Percentiles rank a stretch among this genome's conserved stretches.
Evolutionary conservation across 2,797 vertebrate species (phyloP).

Genomic region (Coluber constrictor): DNA sequence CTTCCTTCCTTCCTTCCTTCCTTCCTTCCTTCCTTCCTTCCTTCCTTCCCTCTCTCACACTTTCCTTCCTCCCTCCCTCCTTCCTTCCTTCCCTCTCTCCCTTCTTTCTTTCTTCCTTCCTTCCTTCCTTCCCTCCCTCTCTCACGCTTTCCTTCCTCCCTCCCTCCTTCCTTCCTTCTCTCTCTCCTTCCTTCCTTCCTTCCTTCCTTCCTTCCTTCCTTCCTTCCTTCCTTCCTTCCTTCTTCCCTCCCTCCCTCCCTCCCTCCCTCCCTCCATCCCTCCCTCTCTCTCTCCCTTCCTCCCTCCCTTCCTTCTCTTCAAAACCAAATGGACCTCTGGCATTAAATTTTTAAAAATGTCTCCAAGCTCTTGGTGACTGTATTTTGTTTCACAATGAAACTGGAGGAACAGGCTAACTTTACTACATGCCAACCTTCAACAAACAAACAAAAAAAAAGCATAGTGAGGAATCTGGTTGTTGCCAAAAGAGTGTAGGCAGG

Average conservation of each 20-base stretch:
- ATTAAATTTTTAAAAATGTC: background rate
- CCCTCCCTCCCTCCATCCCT: fast-evolving
- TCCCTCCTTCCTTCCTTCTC: too few species aligned
- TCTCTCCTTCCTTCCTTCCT: too few species aligned
- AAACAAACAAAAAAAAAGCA: background rate
- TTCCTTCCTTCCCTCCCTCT: too few species aligned
- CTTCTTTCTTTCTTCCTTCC: too few species aligned
- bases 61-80: background rate
- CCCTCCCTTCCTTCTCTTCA: background rate
- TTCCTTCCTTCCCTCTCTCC: background rate
- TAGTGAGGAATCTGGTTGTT: background rate
- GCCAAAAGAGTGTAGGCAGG: background rate
- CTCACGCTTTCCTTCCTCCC: fast-evolving
- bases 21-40: too few species aligned
- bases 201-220: too few species aligned
- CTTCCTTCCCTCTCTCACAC: too few species aligned
- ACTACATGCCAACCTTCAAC: background rate
- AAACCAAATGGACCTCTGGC: background rate
- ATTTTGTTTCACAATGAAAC: background rate
- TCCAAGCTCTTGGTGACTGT: background rate
- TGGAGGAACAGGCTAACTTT: background rate
- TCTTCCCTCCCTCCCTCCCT: too few species aligned
- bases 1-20: too few species aligned
- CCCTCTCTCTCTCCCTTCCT: fast-evolving
- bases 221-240: background rate